These are phyloP conservation scores for Trypoxylon attenuatum DNA, from an alignment of 2,888 invertebrate genomes.

Conservation along the genomic window DNA sequence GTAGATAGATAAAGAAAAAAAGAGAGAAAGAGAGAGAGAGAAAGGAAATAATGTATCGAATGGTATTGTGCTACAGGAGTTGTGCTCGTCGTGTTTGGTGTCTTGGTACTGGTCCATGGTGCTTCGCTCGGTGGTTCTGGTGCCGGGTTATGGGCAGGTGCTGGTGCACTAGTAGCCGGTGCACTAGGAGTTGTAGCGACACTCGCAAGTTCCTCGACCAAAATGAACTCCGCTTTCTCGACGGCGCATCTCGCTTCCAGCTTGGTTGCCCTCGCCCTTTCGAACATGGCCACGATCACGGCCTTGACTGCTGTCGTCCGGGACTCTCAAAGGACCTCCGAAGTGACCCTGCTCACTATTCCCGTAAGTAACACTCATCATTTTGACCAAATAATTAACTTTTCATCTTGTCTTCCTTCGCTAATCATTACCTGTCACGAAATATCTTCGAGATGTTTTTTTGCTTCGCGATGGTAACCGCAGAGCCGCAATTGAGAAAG, in stretches of 20 bases:
- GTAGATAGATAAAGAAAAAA: too few relatives aligned
- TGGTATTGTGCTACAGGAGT: slow-evolving; percentile 75
- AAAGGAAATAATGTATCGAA: too few relatives aligned
- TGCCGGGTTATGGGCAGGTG: slow-evolving; percentile 82
- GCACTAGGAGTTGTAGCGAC: slow-evolving; percentile 79
- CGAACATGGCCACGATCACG: slow-evolving; percentile 71
- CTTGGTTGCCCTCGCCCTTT: slow-evolving; percentile 68
- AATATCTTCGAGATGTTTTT: too few relatives aligned
- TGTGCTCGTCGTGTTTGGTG: slow-evolving; percentile 80
- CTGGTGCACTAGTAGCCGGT: slow-evolving; percentile 80
- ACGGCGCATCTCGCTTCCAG: slow-evolving; percentile 82
- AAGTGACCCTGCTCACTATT: slow-evolving; percentile 61
- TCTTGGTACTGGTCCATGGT: slow-evolving; percentile 79
- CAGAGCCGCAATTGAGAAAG: too few relatives aligned
- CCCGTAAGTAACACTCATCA: slow-evolving; percentile 58
- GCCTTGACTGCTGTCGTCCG: slow-evolving; percentile 77
- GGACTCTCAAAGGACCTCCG: slow-evolving; percentile 75
- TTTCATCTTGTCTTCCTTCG: slow-evolving; percentile 4
- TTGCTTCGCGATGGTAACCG: too few relatives aligned
- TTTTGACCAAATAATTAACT: too few relatives aligned
- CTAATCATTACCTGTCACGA: too few relatives aligned
- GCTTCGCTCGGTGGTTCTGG: slow-evolving; percentile 78
- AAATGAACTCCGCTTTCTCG: slow-evolving; percentile 66
- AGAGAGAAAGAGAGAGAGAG: too few relatives aligned
- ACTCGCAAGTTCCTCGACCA: slow-evolving; percentile 60